A percentile compares a stretch with the other conserved stretches of the same genome.
Conservation (phyloP, 2,888 invertebrate species). For the Drosophila acutilabella region DNA sequence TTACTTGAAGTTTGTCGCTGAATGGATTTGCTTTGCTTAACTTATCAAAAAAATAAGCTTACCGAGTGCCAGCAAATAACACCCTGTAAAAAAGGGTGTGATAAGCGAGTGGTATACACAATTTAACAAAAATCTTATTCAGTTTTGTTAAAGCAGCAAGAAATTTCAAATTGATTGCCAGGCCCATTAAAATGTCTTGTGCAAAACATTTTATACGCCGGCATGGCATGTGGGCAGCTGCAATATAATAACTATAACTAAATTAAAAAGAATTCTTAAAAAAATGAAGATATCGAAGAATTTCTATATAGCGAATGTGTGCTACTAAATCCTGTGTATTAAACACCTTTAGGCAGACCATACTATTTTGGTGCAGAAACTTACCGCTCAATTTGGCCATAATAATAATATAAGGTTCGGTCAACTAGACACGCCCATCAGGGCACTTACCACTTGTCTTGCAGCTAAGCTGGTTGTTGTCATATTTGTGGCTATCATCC, state of each 20-base stretch:
- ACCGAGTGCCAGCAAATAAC: no score
- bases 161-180: constrained; percentile 3
- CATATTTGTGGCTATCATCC: constrained; percentile 65
- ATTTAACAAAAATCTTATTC: no score
- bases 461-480: constrained; percentile 26
- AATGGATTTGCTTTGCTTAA: background rate
- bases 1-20: background rate
- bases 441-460: constrained; percentile 24
- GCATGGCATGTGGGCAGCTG: background rate
- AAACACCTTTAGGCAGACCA: constrained; percentile 27
- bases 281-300: no score
- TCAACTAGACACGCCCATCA: constrained; percentile 48
- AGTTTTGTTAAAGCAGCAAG: background rate
- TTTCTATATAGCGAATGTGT: no score
- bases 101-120: no score
- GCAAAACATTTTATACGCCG: constrained; percentile 1
- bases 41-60: background rate
- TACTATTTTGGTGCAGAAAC: constrained; percentile 57
- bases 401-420: constrained; percentile 65
- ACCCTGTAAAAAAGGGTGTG: no score
- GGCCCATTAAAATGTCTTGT: background rate
- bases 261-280: no score
- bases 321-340: constrained; percentile 17
- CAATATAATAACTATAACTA: constrained; percentile 5
- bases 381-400: constrained; percentile 68